Evolutionary conservation across 2,113 vertebrate species (phyloP).

Genomic region (Hydrolagus affinis): DNA sequence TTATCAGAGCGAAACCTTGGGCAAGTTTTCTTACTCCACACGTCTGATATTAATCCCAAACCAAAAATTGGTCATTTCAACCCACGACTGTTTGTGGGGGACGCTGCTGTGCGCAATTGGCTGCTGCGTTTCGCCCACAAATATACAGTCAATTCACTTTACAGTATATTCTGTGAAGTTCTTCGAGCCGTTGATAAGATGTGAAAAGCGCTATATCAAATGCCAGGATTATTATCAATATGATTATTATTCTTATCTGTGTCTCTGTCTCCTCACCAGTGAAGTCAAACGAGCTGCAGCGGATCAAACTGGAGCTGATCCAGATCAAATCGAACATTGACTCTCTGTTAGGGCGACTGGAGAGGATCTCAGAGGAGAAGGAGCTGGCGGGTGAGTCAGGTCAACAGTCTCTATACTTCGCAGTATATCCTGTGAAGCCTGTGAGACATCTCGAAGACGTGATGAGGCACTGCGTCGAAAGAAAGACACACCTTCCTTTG

Average conservation of each 20-base stretch:
- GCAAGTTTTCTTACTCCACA: too few species aligned
- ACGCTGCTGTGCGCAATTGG: too few species aligned
- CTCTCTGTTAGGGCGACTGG: constrained; percentile 76
- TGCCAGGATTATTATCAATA: too few species aligned
- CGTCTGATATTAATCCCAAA: too few species aligned
- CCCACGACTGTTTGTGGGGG: too few species aligned
- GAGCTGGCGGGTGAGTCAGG: constrained; percentile 56
- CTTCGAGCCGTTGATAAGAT: too few species aligned
- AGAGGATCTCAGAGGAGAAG: constrained; percentile 78
- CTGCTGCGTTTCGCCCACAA: too few species aligned
- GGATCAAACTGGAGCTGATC: constrained; percentile 82
- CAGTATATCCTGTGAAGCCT: not conserved
- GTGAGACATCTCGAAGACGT: not conserved
- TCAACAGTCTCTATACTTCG: not conserved
- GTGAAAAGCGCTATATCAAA: too few species aligned
- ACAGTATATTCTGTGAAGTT: too few species aligned
- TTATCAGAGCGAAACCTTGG: too few species aligned
- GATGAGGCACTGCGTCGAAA: not conserved
- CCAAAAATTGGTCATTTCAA: too few species aligned
- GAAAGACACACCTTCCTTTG: not conserved
- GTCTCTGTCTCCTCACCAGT: constrained; percentile 49
- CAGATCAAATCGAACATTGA: constrained; percentile 93
- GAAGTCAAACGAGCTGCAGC: constrained; percentile 76
- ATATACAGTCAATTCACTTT: too few species aligned
- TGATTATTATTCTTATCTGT: constrained; percentile 20